Percentiles rank a stretch among this genome's conserved stretches.
These are phyloP conservation scores for Rotaria magnacalcarata DNA, from an alignment of 2,888 invertebrate genomes.

Conservation along the genomic window DNA sequence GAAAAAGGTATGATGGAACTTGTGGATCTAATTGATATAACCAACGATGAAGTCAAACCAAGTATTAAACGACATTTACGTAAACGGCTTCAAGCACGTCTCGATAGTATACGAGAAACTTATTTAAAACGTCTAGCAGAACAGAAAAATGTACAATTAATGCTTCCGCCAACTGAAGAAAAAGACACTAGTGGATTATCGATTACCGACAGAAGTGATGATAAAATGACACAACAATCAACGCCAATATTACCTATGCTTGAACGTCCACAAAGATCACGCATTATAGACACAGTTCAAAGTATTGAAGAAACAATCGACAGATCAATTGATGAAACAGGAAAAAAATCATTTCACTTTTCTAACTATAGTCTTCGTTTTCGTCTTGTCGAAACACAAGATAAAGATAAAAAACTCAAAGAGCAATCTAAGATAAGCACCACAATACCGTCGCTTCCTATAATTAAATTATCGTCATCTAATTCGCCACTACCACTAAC, in stretches of 20 bases:
- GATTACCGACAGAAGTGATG: not conserved
- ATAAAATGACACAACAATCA: not conserved
- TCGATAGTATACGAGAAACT: not conserved
- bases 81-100: not conserved
- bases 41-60: not conserved
- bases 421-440: not conserved
- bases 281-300: not conserved
- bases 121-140: not conserved
- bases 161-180: not conserved
- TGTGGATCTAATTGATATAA: conserved; percentile 54
- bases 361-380: not conserved
- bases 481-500: too few species aligned
- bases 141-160: too few species aligned
- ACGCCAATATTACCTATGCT: not conserved
- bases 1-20: conserved; percentile 52
- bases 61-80: not conserved
- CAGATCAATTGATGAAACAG: not conserved
- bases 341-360: not conserved
- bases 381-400: not conserved
- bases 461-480: not conserved
- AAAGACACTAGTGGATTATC: not conserved
- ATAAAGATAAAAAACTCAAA: not conserved
- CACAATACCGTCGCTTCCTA: not conserved
- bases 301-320: not conserved
- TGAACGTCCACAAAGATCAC: not conserved